Evolutionary conservation across 2,113 vertebrate species (phyloP), one percentile per base, ranked within the genome.

Genomic region (Gasterosteus aculeatus): DNA sequence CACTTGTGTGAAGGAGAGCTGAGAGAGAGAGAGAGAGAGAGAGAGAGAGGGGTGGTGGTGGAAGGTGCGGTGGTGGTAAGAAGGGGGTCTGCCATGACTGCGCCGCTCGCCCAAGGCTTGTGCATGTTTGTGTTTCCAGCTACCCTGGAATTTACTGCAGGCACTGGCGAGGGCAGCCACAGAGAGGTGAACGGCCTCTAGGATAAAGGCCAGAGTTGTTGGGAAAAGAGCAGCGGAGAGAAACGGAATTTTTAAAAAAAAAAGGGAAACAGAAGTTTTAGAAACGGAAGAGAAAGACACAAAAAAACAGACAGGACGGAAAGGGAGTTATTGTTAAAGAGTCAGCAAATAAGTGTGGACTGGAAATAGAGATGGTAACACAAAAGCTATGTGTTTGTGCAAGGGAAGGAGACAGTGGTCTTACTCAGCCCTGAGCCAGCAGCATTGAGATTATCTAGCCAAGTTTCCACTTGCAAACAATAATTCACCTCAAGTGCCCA

Each of bases 391-490:
- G 78, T 84, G 80, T 72, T 38, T 38, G 65, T 33, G 14, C 19
- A 31, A 61, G 41, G 74, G 78, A 54, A 72, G 78, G 71, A 92
- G 89, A 92, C 91, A 91, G 85, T 91, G 87, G 82, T 90, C 89
- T 92, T 92, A 91, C 86, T 92, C 92, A 92, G 90, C 85, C 83
- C 88, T 89, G 91, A 87, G 85, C 91, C 82, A 88, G 88, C 82
- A 87, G 83, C 79, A 63, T 66, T 69, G 77, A 88, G 87, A 87
- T 89, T 85, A 83, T 88, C 82, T 83, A 86, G 91, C 93, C 92
- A 94, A 93, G 92, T 95, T 95, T 95, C 94, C 92, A 93, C 88
- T 92, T 67, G 16, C 88, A 87, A 93, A 94, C 91, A 93, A 93
- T 94, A 93, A 94, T 93, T 95, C 93, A 92, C 85, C 89, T 91